Base-by-base conservation (phyloP, 2,113 vertebrate genomes). In the Accipiter cooperii region DNA sequence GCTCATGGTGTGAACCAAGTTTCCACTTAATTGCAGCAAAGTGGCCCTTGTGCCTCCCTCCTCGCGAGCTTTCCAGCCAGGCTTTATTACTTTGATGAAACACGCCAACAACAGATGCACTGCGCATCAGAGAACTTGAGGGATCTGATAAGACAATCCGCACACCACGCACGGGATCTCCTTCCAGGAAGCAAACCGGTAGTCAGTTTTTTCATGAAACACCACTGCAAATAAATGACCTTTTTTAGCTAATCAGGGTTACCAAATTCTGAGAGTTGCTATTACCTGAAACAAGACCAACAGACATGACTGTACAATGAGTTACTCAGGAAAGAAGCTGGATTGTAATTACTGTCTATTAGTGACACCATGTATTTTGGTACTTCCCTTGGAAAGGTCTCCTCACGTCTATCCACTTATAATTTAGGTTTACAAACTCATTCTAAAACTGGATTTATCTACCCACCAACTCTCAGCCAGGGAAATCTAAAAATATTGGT, bases 371-470 rank as follows among this genome's bases (percentile, higher is more conserved):
- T 7, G 24, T 55, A 85, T 81, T 95, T 93, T 75, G 42, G 66
- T 83, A 58, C 74, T 94, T 88, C 89, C 84, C 70, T 90, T 71
- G 68, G 82, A 96, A 93, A 97, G 89, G 84, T 90, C 85, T 93
- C 60, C 89, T 93, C 51, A 18, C 0, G 4, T 40, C 71, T 75
- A 55, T 60, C 29, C 64, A 26, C 68, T 95, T 90, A 55, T 49
- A 96, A 91, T 60, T 86, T 40, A 66, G 25, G 58, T 86, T 95
- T 75, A 90, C 64, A 75, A 88, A 93, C 68, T 66, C 51, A 40
- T 78, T 65, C 55, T 86, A 69, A 74, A 74, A 69, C 22, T 81
- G 63, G 31, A 70, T 84, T 91, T 87, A 96, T 74, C 63, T 36
- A 61, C 36, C 71, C 76, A 83, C 71, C 78, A 87, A 51, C 54